These are phyloP conservation scores for Anoplolepis gracilipes DNA, from an alignment of 1,140 invertebrate genomes.

Conservation along the genomic window DNA sequence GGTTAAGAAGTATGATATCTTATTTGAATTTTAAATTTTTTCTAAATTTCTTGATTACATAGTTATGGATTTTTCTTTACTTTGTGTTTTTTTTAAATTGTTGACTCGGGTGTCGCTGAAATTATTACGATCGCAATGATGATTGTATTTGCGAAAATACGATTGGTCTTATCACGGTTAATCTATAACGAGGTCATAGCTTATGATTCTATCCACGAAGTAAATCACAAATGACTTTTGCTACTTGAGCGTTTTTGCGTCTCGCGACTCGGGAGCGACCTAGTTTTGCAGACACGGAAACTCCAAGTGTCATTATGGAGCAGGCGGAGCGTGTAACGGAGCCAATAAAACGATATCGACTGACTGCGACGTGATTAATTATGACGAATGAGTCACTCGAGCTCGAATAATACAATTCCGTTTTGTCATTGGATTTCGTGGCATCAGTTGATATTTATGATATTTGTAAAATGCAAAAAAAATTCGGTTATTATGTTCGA, in stretches of 20 bases:
- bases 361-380: constrained; percentile 63
- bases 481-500: not conserved
- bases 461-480: constrained; percentile 4
- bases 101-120: not conserved
- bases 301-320: constrained; percentile 7
- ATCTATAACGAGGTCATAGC: not conserved
- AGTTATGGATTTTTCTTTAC: not conserved
- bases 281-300: not conserved
- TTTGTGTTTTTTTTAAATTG: not conserved
- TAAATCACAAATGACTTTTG: not conserved
- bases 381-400: constrained; percentile 41
- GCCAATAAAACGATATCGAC: constrained; percentile 59
- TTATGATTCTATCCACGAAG: not conserved
- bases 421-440: not conserved
- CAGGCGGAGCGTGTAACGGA: constrained; percentile 18
- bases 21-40: constrained; percentile 3
- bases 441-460: not conserved
- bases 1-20: not conserved
- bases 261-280: not conserved
- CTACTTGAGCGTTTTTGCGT: constrained; percentile 4
- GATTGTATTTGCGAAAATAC: not conserved
- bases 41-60: not conserved
- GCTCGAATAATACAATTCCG: not conserved
- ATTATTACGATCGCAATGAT: not conserved
- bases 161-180: not conserved